Evolutionary conservation across 2,113 vertebrate species (phyloP), one percentile per base, ranked within the genome.

Genomic region (Labrus mixtus): DNA sequence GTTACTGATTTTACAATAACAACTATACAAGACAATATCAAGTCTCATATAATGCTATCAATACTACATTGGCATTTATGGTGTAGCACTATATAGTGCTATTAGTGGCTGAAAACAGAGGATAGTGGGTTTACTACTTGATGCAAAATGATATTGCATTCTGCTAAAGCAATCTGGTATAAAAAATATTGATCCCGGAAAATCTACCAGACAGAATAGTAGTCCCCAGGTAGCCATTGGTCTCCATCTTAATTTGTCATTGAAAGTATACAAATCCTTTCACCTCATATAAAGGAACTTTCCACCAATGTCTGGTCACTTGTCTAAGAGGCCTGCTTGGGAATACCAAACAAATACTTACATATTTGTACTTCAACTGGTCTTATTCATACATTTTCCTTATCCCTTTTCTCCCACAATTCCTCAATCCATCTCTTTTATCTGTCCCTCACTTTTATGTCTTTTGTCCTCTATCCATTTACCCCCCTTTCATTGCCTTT

Each of bases 401-500:
- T 20, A 33, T 20, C 4, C 48, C 15, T 25, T 46, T n/a, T 19
- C 0, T 55, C n/a, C 10, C 13, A 39, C 25, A 57, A 56, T 56
- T 53, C 73, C 9, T 73, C 10, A 29, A 29, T 71, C 10, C 3
- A 5, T 67, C 45, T 68, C 5, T 13, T 13, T n/a, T 25, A 36
- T 50, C 8, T 39, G 1, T 46, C 10, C 36, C 36, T 61, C 45
- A 25, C 81, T 56, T 80, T 66, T 69, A 8, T 2, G 8, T 79
- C 59, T n/a, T 65, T 65, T 82, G 67, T 70, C 54, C 23, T 68
- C 68, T 20, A 19, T 29, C 65, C 70, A 56, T 75, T 62, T 45
- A 53, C 79, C 63, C 15, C 4, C 60, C 75, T 79, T 69, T 76
- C 75, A 80, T 69, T 86, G 76, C 36, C 64, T 84, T 69, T 23